Evolutionary conservation across 2,888 invertebrate genomes (phyloP), one percentile per base, ranked within the genome.

Genomic region (Morinoia aosen): DNA sequence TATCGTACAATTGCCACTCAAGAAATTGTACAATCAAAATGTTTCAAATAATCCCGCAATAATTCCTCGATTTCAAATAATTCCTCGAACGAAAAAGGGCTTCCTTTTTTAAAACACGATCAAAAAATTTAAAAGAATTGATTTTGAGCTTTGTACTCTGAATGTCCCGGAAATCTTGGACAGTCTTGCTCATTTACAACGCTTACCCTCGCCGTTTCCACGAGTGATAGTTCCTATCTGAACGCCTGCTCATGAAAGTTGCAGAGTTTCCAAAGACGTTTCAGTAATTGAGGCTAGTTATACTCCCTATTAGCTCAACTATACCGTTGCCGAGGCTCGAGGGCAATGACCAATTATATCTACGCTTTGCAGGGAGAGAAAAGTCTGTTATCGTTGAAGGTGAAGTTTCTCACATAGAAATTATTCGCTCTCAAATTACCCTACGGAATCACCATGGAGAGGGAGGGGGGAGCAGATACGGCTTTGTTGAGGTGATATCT

Each of bases 391-490:
- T 97, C 56, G 96, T 97, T 91, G 97, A 97, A 96, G 97, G 97
- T 0, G 97, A 97, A 96, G 97, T 97, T 95, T 97, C 97, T 48
- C 97, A 97, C 88, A 97, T 97, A 95, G 97, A 97, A 97, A 97
- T 97, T 95, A 97, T 97, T 96, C 97, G 97, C 95, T 97, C 97
- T 95, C 97, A 97, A 95, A 96, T 97, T 33, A 97, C 97, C 96
- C 97, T 97, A n/a, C 64, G 97, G 97, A 25, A 97, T 97, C 96
- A 97, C 97, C 96, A 97, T 97, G n/a, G n/a, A n/a, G n/a, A n/a
- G n/a, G 91, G 97, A 97, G 11, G 97, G 97, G 16, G 97, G 97
- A 12, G 97, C 97, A 96, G 97, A 97, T 97, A 97, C 97, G 19
- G 97, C 97, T 56, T 97, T 97, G 97, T 97, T 97, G 97, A 97